These are phyloP conservation scores for Caenorhabditis virilis DNA, from an alignment of 2,888 invertebrate genomes.

Conservation along the genomic window DNA sequence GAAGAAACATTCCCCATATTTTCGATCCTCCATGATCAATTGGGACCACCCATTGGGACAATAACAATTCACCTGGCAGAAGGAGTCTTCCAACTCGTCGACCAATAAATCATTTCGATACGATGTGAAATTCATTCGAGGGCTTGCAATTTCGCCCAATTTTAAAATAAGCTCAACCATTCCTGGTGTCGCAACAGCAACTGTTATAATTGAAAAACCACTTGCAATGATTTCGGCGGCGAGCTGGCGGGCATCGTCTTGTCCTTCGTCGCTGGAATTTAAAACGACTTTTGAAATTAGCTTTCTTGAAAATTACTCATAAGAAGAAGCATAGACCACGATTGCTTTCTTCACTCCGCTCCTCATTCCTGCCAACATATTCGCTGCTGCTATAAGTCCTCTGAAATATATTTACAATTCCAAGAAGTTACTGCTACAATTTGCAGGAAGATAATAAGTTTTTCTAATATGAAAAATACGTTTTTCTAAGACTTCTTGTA, in stretches of 20 bases:
- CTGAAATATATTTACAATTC: too few species aligned
- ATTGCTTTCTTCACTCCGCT: constrained; percentile 25
- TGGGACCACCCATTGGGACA: constrained; percentile 35
- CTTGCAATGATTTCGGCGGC: constrained; percentile 17
- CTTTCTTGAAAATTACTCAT: constrained; percentile 14
- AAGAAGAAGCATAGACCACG: constrained; percentile 30
- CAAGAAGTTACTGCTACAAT: too few species aligned
- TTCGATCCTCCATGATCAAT: constrained; percentile 19
- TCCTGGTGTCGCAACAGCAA: constrained; percentile 29
- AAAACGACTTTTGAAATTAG: not conserved
- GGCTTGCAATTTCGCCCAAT: constrained; percentile 23
- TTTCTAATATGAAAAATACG: too few species aligned
- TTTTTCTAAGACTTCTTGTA: too few species aligned
- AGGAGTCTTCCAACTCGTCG: constrained; percentile 27
- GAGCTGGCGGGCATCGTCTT: constrained; percentile 18
- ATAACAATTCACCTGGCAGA: constrained; percentile 38
- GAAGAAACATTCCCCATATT: constrained; percentile 35
- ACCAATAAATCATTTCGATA: constrained; percentile 25
- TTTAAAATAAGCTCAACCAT: constrained; percentile 10
- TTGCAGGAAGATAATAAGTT: too few species aligned
- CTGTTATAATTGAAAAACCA: constrained; percentile 24
- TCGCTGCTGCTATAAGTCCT: constrained; percentile 17
- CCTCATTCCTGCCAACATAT: constrained; percentile 25
- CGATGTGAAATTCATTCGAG: constrained; percentile 34
- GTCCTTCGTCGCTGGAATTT: constrained; percentile 30